Evolutionary conservation across 2,888 invertebrate species (phyloP), one percentile per base, ranked within the genome.

Genomic region (Tineola bisselliella): DNA sequence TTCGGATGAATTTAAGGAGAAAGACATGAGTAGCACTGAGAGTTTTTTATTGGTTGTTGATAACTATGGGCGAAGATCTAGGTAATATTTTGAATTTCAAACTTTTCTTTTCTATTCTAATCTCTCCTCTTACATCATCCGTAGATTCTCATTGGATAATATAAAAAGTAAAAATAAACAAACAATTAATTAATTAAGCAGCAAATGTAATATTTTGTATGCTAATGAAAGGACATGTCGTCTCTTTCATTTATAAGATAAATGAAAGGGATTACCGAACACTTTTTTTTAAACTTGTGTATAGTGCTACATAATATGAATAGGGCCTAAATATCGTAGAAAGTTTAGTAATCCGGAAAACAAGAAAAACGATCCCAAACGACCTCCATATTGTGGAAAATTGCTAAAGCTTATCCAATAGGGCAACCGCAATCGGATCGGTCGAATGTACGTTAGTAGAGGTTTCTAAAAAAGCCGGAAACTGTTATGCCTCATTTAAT

Each of bases 1-100:
- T 0, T 72, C 73, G 48, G 70, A 72, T 0, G 72, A 70, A 62
- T 61, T 78, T 6, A 76, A 75, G 12, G 66, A 68, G 19, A 76
- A 77, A 61, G 76, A 77, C 17, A 61, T 64, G 17, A 74, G 78
- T 62, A 79, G 80, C 60, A 80, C 78, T 0, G 84, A 82, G 31
- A 81, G 79, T 63, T 79, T 82, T 63, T 76, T 75, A 62, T 64
- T 83, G 62, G 76, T 77, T 8, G 63, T 72, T 1, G 79, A 79
- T 33, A 8, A n/a, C 12, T 54, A 25, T 54, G 12, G 8, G 8
- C 31, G 58, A 11, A 30, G 58, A 15, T 58, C 58, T 6, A 17
- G 33, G 10, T 58, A 33, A 25, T 25, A 6, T 6, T 25, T 25
- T 6, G 25, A 25, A 25, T 6, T 25, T 25, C 25, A 25, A 25